Evolutionary conservation across 1,140 invertebrate genomes (phyloP).

Genomic region (Procambarus virginalis): DNA sequence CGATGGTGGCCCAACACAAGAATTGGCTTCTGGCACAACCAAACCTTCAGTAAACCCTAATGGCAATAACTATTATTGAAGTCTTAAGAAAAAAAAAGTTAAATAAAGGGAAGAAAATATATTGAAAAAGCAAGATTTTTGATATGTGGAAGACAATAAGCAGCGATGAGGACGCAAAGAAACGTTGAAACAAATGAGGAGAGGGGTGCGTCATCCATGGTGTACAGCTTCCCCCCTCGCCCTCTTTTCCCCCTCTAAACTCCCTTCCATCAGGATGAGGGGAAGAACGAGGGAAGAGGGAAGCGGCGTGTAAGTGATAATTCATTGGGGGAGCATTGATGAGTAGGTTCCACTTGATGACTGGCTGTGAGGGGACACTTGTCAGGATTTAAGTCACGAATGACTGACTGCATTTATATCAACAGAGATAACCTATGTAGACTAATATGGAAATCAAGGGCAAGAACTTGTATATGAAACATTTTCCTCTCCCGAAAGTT

Average conservation of each 20-base stretch:
- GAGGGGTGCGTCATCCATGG: constrained; percentile 43
- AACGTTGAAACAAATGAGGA: not conserved
- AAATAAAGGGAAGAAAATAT: not conserved
- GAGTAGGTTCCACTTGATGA: constrained; percentile 24
- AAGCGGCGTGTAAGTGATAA: constrained; percentile 53
- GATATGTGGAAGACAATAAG: not conserved
- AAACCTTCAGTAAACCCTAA: too few species aligned
- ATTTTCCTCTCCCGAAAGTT: too few species aligned
- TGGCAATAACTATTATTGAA: too few species aligned
- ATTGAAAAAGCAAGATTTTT: not conserved
- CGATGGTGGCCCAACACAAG: not conserved
- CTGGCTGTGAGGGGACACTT: not conserved
- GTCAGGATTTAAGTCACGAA: not conserved
- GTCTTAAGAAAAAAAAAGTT: too few species aligned
- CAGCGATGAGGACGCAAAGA: constrained; percentile 17
- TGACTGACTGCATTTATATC: not conserved
- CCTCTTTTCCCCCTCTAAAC: not conserved
- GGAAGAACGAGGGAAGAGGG: constrained; percentile 55
- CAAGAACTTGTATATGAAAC: too few species aligned
- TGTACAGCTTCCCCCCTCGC: constrained; percentile 25
- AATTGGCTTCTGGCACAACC: too few species aligned
- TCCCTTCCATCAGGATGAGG: constrained; percentile 58
- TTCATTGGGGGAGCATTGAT: constrained; percentile 48
- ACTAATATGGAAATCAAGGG: too few species aligned
- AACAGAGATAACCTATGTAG: too few species aligned